phyloP scores from a whole-genome alignment of 2,888 invertebrate species.

The Galerucella pusilla region DNA sequence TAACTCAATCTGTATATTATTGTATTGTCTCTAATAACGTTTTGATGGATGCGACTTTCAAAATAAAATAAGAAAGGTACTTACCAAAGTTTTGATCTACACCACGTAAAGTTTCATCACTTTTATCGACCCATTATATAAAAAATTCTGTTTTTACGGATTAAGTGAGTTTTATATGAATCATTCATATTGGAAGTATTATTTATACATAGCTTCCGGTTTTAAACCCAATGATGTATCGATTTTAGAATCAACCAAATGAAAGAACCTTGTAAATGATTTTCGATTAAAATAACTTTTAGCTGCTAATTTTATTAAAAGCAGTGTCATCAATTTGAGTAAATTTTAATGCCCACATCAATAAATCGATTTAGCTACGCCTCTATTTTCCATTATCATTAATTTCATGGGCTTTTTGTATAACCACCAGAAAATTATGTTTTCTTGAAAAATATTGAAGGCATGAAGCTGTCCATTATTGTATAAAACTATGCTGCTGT shows the following conservation, averaged over 20 bases:
- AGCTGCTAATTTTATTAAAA: not conserved
- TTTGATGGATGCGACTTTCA: too few species aligned
- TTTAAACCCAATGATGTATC: too few species aligned
- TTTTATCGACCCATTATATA: not conserved
- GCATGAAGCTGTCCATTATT: too few species aligned
- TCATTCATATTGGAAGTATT: not conserved
- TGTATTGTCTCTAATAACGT: too few species aligned
- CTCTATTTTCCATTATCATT: not conserved
- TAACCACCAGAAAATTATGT: not conserved
- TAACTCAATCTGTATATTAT: too few species aligned
- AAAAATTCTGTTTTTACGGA: too few species aligned
- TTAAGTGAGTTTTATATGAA: not conserved
- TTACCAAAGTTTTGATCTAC: too few species aligned
- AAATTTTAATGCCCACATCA: not conserved
- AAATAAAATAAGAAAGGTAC: too few species aligned
- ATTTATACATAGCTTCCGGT: too few species aligned
- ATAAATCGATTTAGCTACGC: not conserved
- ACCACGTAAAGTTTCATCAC: too few species aligned
- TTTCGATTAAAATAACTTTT: not conserved
- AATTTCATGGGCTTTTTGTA: not conserved
- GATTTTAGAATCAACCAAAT: not conserved
- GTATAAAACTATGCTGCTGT: too few species aligned
- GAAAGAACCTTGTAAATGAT: not conserved
- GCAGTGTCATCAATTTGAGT: not conserved
- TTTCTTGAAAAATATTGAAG: not conserved